Evolutionary conservation across 2,113 vertebrate genomes (phyloP), one percentile per base, ranked within the genome.

Genomic region (Oncorhynchus masou): DNA sequence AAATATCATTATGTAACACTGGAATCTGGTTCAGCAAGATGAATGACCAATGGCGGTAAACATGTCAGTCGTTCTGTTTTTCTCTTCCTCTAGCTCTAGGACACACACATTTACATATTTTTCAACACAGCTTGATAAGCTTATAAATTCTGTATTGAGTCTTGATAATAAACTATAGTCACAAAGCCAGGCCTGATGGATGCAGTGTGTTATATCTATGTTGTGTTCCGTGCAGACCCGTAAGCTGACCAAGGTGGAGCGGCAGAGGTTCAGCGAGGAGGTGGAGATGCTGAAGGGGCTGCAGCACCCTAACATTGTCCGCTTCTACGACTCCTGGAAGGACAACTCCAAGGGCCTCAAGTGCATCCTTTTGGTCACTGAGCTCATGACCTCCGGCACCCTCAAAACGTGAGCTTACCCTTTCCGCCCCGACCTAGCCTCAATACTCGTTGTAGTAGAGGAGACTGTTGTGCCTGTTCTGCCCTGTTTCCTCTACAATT

Each of bases 281-380:
- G 98, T 98, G 84, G 97, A 99, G 82, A 99, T 99, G 98, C 92
- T 99, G 79, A 99, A 99, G 87, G 96, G 96, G 13, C 93, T 99
- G 72, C 98, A 99, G 92, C 98, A 99, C 62, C 97, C 97, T 2
- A 99, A 99, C 91, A 99, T 99, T 0, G 98, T 99, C 34, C 96
- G 98, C 79, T 99, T 99, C 90, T 97, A 99, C 0, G 98, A 99
- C 89, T 99, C 97, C 66, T 99, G 97, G 96, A 99, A 99, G 90
- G 96, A 96, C 0, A 94, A 94, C 0, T 78, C 97, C 80, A 98
- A 97, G 76, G 97, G 97, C 19, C 96, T 97, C 90, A 95, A 98
- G 90, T 97, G 96, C 92, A 96, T 99, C 74, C 93, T 99, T 78
- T 94, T 99, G 81, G 94, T 98, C 88, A 99, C 98, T 0, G 97